Evolutionary conservation across 2,113 vertebrate genomes (phyloP).

Genomic region (Petroica traversi): DNA sequence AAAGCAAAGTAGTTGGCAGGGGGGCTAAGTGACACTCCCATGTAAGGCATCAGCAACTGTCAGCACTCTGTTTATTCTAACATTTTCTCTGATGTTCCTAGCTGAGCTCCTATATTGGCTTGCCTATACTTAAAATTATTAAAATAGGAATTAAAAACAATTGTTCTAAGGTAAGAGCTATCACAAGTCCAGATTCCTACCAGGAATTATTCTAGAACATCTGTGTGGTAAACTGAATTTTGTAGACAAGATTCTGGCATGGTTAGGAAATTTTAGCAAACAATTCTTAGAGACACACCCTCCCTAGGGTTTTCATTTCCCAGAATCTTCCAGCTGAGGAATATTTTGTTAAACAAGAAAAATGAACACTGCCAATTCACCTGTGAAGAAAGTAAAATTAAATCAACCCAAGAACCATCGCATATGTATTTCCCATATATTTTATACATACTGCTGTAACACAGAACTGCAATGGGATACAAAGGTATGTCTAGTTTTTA

Average conservation of each 20-base stretch:
- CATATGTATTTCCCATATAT: rapidly evolving
- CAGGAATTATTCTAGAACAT: background rate
- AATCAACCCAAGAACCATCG: background rate
- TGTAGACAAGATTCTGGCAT: background rate
- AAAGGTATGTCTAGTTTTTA: background rate
- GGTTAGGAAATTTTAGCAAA: background rate
- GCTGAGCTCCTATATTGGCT: background rate
- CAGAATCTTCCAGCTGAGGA: background rate
- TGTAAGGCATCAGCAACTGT: background rate
- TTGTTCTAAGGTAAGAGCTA: background rate
- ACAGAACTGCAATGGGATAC: background rate
- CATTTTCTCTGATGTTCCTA: background rate
- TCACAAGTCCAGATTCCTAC: background rate
- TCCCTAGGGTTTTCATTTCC: background rate
- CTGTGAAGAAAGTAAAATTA: background rate
- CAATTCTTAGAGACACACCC: background rate
- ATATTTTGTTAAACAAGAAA: background rate
- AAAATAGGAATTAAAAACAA: background rate
- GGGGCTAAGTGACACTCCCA: background rate
- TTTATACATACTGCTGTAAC: background rate
- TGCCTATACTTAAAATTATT: background rate
- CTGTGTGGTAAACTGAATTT: background rate
- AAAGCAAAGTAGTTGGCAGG: background rate
- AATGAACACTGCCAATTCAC: background rate
- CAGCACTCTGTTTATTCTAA: background rate